Conservation (phyloP, 2,888 invertebrate species). For the Micropterix aruncella region DNA sequence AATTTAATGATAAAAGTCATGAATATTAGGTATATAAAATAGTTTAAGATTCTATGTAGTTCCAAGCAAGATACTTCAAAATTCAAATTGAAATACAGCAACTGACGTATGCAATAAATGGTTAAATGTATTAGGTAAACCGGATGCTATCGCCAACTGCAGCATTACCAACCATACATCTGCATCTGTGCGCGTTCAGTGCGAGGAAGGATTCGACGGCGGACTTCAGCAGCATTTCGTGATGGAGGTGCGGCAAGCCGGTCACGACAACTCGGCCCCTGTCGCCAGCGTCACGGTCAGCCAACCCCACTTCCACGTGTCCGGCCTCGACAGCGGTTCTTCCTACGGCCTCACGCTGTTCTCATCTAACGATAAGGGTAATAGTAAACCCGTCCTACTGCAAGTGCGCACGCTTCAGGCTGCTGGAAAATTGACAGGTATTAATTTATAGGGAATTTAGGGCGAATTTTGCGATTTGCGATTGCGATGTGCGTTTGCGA, state of each 20-base stretch:
- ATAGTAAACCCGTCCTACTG: neutral
- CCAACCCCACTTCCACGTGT: neutral
- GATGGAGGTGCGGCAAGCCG: conserved; percentile 62
- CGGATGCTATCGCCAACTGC: conserved; percentile 57
- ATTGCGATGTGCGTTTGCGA: too few relatives aligned
- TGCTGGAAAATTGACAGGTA: neutral
- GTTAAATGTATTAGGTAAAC: conserved; percentile 40
- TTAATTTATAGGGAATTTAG: too few relatives aligned
- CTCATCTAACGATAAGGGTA: neutral
- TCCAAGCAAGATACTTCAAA: too few relatives aligned
- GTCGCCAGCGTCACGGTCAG: conserved; percentile 41
- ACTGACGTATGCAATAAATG: too few relatives aligned
- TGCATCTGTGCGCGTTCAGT: conserved; percentile 39
- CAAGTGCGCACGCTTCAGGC: neutral
- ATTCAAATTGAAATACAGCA: too few relatives aligned
- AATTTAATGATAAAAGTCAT: too few relatives aligned
- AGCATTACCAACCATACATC: conserved; percentile 58
- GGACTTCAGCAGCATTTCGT: neutral
- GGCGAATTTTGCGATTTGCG: too few relatives aligned
- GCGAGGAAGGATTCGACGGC: neutral
- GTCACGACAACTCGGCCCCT: conserved; percentile 61
- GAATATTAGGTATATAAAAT: too few relatives aligned
- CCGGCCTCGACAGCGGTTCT: neutral
- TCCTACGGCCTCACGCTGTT: neutral
- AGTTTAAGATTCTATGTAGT: too few relatives aligned